A percentile compares a stretch with the other conserved stretches of the same genome.
These are phyloP conservation scores for Holcopasites calliopsidis DNA, from an alignment of 1,140 invertebrate species.

Conservation along the genomic window DNA sequence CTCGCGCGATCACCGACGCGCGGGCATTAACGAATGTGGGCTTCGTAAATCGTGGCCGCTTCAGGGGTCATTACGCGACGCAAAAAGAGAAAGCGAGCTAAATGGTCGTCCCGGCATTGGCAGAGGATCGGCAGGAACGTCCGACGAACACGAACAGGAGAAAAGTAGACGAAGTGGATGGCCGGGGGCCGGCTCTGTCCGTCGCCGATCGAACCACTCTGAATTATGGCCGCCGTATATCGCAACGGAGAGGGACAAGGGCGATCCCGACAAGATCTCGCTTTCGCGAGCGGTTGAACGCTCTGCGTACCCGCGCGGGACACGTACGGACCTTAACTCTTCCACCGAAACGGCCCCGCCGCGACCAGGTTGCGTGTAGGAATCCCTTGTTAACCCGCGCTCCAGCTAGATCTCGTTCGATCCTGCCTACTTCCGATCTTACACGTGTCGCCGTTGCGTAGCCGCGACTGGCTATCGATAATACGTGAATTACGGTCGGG, in stretches of 20 bases:
- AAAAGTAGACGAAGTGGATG: slow-evolving; percentile 3
- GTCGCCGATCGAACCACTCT: slow-evolving; percentile 56
- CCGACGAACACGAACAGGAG: slow-evolving; percentile 10
- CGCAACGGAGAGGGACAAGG: slow-evolving; percentile 34
- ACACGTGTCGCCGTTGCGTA: slow-evolving; percentile 38
- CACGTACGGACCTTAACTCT: slow-evolving; percentile 6
- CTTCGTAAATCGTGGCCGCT: slow-evolving; percentile 68
- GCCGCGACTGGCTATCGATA: slow-evolving; percentile 5
- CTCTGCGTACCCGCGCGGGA: slow-evolving; percentile 22
- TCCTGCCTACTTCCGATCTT: slow-evolving; percentile 31
- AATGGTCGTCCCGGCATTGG: slow-evolving; percentile 57
- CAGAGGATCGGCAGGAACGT: slow-evolving; percentile 10
- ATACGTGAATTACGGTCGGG: slow-evolving; percentile 33
- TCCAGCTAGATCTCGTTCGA: slow-evolving; percentile 15
- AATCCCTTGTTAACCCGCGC: slow-evolving; percentile 31
- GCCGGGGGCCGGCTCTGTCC: background rate
- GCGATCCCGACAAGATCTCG: background rate
- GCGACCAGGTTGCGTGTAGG: slow-evolving; percentile 16
- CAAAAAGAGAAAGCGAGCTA: slow-evolving; percentile 67
- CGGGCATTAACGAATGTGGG: slow-evolving; percentile 65
- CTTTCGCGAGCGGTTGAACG: slow-evolving; percentile 30
- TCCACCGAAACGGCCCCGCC: slow-evolving; percentile 37
- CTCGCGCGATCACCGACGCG: slow-evolving; percentile 51
- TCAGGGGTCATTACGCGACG: slow-evolving; percentile 68
- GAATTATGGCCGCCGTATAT: slow-evolving; percentile 64